Conservation (phyloP, 1,140 invertebrate species). For the Triops longicaudatus region DNA sequence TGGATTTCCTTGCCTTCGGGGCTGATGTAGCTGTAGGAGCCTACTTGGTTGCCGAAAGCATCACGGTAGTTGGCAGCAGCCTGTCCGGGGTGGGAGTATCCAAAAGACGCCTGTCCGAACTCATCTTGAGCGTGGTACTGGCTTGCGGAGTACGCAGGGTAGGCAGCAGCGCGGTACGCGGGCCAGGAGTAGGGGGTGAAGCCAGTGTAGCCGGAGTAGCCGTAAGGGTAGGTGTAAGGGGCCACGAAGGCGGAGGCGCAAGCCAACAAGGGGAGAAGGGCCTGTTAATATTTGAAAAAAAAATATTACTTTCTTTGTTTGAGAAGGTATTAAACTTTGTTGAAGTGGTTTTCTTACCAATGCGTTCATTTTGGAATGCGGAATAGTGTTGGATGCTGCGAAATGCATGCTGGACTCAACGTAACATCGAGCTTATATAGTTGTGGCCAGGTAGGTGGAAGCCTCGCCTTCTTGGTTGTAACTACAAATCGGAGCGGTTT, state of each 20-base stretch:
- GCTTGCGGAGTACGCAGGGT: conserved; percentile 28
- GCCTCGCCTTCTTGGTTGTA: not conserved
- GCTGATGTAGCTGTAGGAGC: too few species aligned
- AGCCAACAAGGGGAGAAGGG: conserved; percentile 19
- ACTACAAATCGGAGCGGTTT: too few species aligned
- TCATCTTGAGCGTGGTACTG: conserved; percentile 53
- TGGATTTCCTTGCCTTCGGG: too few species aligned
- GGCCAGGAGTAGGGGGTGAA: conserved; percentile 11
- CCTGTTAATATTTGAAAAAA: not conserved
- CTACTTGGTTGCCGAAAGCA: conserved; percentile 29
- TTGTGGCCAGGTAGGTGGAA: not conserved
- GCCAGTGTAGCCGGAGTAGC: not conserved
- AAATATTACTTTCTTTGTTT: not conserved
- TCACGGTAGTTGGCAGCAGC: conserved; percentile 39
- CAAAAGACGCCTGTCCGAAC: conserved; percentile 49
- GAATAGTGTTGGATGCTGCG: not conserved
- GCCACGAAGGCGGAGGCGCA: conserved; percentile 18
- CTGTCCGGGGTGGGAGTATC: conserved; percentile 47
- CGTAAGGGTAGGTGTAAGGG: not conserved
- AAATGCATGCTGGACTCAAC: not conserved
- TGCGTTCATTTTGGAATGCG: conserved; percentile 23
- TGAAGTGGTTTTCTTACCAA: conserved; percentile 23
- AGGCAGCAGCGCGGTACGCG: not conserved
- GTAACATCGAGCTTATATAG: not conserved
- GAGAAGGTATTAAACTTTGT: not conserved